A percentile compares a stretch with the other conserved stretches of the same genome.
These are phyloP conservation scores for Dermolepida albohirtum DNA, from an alignment of 2,888 invertebrate genomes.

Conservation along the genomic window DNA sequence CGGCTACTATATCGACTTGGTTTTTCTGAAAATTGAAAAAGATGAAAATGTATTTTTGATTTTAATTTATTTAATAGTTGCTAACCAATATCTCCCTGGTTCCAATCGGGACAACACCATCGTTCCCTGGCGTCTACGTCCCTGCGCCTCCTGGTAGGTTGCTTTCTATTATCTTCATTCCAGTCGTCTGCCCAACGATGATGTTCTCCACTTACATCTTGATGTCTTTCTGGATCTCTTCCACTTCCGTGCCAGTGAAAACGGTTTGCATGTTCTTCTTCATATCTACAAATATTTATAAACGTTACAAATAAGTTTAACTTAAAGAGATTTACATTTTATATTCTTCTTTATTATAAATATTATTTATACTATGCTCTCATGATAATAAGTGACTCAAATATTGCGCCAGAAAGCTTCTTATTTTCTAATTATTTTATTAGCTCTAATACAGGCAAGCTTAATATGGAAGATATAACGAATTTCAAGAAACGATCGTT, in stretches of 20 bases:
- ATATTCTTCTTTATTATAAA: no score
- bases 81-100: slow-evolving; percentile 66
- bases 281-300: slow-evolving; percentile 61
- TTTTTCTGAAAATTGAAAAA: slow-evolving; percentile 53
- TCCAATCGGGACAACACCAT: slow-evolving; percentile 68
- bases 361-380: no score
- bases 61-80: slow-evolving; percentile 14
- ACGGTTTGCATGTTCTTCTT: slow-evolving; percentile 59
- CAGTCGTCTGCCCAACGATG: slow-evolving; percentile 41
- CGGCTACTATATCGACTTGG: slow-evolving; percentile 55
- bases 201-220: slow-evolving; percentile 25
- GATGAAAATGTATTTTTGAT: slow-evolving; percentile 10
- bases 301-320: no score
- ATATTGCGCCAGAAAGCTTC: no score
- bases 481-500: no score
- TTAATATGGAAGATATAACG: no score
- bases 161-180: slow-evolving; percentile 44
- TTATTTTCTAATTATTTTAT: no score
- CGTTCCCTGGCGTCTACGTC: slow-evolving; percentile 60
- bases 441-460: no score
- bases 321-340: no score
- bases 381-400: no score
- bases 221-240: slow-evolving; percentile 41
- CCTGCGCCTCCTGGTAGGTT: slow-evolving; percentile 44
- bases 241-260: slow-evolving; percentile 53